Evolutionary conservation across 2,888 invertebrate genomes (phyloP).

Genomic region (Ichneumoninae sp.): DNA sequence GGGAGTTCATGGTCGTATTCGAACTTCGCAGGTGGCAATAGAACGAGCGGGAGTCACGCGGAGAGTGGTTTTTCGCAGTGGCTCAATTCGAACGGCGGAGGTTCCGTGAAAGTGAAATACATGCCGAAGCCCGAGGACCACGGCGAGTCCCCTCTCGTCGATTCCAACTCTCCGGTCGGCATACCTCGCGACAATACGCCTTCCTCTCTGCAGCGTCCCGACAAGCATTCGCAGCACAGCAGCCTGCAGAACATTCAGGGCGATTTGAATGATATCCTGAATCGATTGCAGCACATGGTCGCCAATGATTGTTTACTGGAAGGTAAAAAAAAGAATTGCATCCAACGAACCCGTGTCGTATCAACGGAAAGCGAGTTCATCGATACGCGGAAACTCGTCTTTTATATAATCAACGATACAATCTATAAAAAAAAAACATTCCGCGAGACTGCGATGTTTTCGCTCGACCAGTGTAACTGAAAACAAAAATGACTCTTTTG

Average conservation of each 20-base stretch:
- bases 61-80: conserved; percentile 82
- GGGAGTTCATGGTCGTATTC: conserved; percentile 60
- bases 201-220: conserved; percentile 80
- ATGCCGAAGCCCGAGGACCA: conserved; percentile 45
- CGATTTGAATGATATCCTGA: conserved; percentile 89
- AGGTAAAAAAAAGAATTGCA: conserved; percentile 81
- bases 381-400: not conserved
- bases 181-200: conserved; percentile 79
- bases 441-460: not conserved
- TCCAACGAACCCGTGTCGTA: not conserved
- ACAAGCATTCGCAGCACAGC: conserved; percentile 82
- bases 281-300: conserved; percentile 89
- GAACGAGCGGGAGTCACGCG: conserved; percentile 72
- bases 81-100: conserved; percentile 74
- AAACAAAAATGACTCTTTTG: not conserved
- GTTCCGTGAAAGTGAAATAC: conserved; percentile 70
- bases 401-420: not conserved
- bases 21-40: conserved; percentile 74
- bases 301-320: conserved; percentile 89
- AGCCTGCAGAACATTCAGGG: conserved; percentile 86
- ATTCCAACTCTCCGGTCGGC: conserved; percentile 75
- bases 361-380: not conserved
- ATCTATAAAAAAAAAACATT: conserved; percentile 1
- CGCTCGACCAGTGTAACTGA: not conserved
- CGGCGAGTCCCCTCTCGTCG: conserved; percentile 67